These are phyloP conservation scores for Drosophila mettleri DNA, from an alignment of 2,888 invertebrate genomes.

Conservation along the genomic window DNA sequence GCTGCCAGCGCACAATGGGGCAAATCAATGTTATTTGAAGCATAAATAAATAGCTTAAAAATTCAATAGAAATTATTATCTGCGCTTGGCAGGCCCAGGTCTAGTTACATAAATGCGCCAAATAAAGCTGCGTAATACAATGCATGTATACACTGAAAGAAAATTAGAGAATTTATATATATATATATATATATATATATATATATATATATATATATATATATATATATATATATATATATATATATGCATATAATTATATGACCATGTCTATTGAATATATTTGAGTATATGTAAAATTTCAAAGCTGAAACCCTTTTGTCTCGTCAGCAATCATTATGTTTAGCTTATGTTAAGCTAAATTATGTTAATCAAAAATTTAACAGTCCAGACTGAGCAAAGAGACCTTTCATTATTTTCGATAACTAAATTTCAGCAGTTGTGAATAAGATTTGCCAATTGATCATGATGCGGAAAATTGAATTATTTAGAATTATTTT, in stretches of 20 bases:
- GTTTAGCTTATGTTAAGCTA: background rate
- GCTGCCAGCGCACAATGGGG: constrained; percentile 17
- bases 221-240: background rate
- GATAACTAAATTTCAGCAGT: background rate
- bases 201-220: background rate
- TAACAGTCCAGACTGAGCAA: background rate
- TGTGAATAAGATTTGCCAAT: background rate
- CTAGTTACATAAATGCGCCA: background rate
- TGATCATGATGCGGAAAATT: background rate
- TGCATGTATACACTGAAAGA: background rate
- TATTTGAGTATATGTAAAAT: too few relatives aligned
- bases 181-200: too few relatives aligned
- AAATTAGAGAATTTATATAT: background rate
- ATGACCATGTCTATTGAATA: too few relatives aligned
- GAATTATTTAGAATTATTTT: too few relatives aligned
- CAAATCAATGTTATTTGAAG: background rate
- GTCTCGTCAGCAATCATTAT: background rate
- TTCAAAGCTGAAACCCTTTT: too few relatives aligned
- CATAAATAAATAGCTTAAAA: constrained; percentile 2
- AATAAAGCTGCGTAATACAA: background rate
- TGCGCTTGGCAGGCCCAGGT: background rate
- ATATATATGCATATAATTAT: too few relatives aligned
- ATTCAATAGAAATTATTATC: constrained; percentile 1
- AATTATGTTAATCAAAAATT: background rate
- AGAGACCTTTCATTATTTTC: background rate